Evolutionary conservation across 2,888 invertebrate species (phyloP).

Genomic region (Sinohyriopsis cumingii): DNA sequence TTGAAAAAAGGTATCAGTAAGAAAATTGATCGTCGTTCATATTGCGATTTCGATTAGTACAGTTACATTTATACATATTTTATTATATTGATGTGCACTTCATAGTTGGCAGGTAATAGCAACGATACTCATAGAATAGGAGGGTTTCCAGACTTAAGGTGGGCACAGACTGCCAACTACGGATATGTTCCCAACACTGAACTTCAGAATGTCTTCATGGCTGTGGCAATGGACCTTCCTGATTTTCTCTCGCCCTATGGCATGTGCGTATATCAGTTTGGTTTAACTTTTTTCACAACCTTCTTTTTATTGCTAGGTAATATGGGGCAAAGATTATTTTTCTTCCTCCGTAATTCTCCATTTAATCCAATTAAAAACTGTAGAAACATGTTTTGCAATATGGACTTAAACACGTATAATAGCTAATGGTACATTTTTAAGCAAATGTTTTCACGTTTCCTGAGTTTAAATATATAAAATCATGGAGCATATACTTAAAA

Average conservation of each 20-base stretch:
- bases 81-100: no score
- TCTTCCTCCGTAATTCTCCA: background rate
- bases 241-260: constrained; percentile 51
- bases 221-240: constrained; percentile 62
- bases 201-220: constrained; percentile 57
- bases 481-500: no score
- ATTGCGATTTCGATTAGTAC: no score
- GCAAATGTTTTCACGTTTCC: no score
- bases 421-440: no score
- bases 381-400: background rate
- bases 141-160: constrained; percentile 49
- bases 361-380: background rate
- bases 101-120: background rate
- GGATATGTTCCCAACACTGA: constrained; percentile 56
- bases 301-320: no score
- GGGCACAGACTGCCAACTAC: constrained; percentile 56
- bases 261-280: constrained; percentile 26
- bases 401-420: background rate
- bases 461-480: no score
- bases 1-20: no score
- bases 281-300: no score
- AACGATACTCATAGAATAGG: background rate
- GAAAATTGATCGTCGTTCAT: no score
- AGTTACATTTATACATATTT: no score
- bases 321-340: no score